A percentile compares a stretch with the other conserved stretches of the same genome.
phyloP scores from a whole-genome alignment of 1,140 invertebrate genomes.

The Brachionus asplanchnoidis region DNA sequence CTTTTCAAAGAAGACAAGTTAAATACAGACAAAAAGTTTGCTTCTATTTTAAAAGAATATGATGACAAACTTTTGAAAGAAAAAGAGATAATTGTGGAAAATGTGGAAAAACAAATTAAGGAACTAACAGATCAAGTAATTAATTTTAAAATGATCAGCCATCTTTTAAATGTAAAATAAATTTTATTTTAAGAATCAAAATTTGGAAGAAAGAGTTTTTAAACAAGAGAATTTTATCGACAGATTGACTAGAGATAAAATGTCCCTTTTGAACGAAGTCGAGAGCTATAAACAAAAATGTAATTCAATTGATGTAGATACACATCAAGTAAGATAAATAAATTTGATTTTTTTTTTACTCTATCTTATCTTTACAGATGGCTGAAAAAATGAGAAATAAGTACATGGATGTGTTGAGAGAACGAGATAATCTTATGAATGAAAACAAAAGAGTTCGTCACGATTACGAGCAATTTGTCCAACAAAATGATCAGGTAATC shows the following conservation, averaged over 20 bases:
- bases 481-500: conserved; percentile 39
- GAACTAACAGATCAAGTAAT: not conserved
- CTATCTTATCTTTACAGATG: not conserved
- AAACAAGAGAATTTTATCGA: conserved; percentile 39
- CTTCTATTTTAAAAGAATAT: not conserved
- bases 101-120: conserved; percentile 21
- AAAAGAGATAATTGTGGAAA: not conserved
- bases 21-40: conserved; percentile 16
- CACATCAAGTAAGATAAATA: not conserved
- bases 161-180: not conserved
- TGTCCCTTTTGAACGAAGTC: not conserved
- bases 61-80: not conserved
- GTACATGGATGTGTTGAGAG: conserved; percentile 22
- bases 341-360: too few relatives aligned
- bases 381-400: conserved; percentile 34
- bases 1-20: not conserved
- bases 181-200: conserved; percentile 7
- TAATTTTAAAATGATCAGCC: not conserved
- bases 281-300: conserved; percentile 38
- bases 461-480: conserved; percentile 7
- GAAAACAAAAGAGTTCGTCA: conserved; percentile 32
- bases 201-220: not conserved
- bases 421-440: conserved; percentile 9
- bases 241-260: conserved; percentile 24
- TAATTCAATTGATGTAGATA: conserved; percentile 40